Conservation (phyloP, 2,113 vertebrate species). For the Pithys albifrons region DNA sequence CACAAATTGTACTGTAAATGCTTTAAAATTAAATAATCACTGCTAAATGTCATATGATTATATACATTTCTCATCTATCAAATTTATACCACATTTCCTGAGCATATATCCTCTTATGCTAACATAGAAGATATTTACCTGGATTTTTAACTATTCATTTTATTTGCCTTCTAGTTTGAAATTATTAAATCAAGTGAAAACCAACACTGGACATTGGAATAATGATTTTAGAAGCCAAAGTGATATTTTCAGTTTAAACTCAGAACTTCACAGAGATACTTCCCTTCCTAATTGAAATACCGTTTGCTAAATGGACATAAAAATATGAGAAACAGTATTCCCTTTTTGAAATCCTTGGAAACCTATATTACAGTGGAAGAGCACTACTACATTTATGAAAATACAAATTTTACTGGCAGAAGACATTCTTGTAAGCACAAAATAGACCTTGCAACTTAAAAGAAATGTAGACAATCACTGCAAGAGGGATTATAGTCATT, state of each 20-base stretch:
- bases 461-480: not conserved
- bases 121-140: not conserved
- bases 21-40: conserved; percentile 49
- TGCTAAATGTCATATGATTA: conserved; percentile 6
- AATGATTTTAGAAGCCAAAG: not conserved
- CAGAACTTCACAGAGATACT: not conserved
- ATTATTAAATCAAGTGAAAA: not conserved
- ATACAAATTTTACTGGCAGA: not conserved
- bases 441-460: not conserved
- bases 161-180: not conserved
- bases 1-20: conserved; percentile 30
- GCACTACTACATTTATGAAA: not conserved
- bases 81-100: not conserved
- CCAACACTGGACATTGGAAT: not conserved
- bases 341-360: not conserved
- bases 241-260: not conserved
- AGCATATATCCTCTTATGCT: not conserved
- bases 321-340: not conserved
- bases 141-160: not conserved
- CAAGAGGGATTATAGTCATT: not conserved
- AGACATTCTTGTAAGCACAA: not conserved
- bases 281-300: not conserved
- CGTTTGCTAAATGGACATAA: not conserved
- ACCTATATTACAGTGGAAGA: not conserved
- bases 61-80: not conserved